Base-by-base conservation (phyloP, 2,888 invertebrate genomes). In the Thera obeliscata region DNA sequence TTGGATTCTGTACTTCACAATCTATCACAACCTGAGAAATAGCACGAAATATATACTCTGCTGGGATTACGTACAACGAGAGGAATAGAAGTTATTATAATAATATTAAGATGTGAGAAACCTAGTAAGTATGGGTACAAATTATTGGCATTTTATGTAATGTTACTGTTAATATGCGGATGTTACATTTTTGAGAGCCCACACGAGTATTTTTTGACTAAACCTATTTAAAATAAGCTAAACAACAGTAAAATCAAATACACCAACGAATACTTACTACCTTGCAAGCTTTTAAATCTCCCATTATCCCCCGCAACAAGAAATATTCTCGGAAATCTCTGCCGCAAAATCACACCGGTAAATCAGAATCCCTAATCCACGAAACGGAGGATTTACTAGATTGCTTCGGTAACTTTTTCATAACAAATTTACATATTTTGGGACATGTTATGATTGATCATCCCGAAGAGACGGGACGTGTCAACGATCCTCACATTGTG, bases 341-440 rank as follows among this genome's bases (percentile, higher is more conserved):
- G 80, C 84, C 83, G 83, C 81, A 80, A 81, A 84, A 82, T 79
- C 84, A 79, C 81, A 79, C 78, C 76, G 78, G 78, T 74, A 71
- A 75, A 74, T 69, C 76, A 72, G 76, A 72, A 70, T 69, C 74
- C 64, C 49, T 86, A 85, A 86, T 87, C 85, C 81, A 57, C 67
- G 64, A 72, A 66, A 74, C 71, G 75, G 76, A 78, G 82, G 83
- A 83, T 83, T 78, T 79, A 74, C 74, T 76, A 84, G 84, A 87
- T 87, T 85, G 85, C 82, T 76, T 78, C 81, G 78, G 79, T 81
- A 87, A 88, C 86, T 86, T 89, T 86, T 84, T 80, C 82, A 82
- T 84, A 88, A 86, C 86, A 87, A 87, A 89, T 89, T 88, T 87
- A 83, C 87, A 87, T 87, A 86, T 85, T 88, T 83, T 78, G 78